A percentile compares a stretch with the other conserved stretches of the same genome.
Evolutionary conservation across 2,797 vertebrate species (phyloP).

Genomic region (Buceros bicornis): DNA sequence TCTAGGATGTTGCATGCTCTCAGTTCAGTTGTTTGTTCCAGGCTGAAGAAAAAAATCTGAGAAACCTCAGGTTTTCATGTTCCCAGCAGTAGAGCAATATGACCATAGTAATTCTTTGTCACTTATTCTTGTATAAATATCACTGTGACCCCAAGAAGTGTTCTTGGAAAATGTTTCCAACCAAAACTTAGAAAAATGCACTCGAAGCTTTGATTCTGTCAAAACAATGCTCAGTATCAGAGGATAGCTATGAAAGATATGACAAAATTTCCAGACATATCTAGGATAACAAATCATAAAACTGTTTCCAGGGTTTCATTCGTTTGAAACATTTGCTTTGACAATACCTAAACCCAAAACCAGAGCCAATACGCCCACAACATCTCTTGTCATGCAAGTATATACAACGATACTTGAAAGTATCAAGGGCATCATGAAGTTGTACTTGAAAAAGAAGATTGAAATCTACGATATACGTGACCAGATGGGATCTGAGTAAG

Average conservation of each 20-base stretch:
- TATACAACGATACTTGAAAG: neutral
- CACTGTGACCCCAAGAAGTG: neutral
- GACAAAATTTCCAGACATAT: neutral
- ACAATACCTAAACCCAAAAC: neutral
- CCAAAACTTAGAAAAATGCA: neutral
- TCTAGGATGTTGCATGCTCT: neutral
- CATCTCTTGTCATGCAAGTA: neutral
- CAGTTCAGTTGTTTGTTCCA: neutral
- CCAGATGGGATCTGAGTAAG: too few species aligned
- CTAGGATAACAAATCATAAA: neutral
- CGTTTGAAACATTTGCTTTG: neutral
- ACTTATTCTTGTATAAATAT: neutral
- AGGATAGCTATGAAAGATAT: neutral
- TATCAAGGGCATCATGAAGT: neutral
- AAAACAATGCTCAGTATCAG: neutral
- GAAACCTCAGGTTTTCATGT: neutral
- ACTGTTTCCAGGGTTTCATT: neutral
- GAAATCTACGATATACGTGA: fast-evolving
- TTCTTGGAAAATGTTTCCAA: neutral
- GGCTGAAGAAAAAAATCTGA: neutral
- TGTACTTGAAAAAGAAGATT: neutral
- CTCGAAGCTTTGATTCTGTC: neutral
- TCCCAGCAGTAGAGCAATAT: neutral
- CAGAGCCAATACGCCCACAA: neutral
- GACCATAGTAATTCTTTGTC: neutral